Evolutionary conservation across 2,797 vertebrate genomes (phyloP).

Genomic region (Sebastes steindachneri): DNA sequence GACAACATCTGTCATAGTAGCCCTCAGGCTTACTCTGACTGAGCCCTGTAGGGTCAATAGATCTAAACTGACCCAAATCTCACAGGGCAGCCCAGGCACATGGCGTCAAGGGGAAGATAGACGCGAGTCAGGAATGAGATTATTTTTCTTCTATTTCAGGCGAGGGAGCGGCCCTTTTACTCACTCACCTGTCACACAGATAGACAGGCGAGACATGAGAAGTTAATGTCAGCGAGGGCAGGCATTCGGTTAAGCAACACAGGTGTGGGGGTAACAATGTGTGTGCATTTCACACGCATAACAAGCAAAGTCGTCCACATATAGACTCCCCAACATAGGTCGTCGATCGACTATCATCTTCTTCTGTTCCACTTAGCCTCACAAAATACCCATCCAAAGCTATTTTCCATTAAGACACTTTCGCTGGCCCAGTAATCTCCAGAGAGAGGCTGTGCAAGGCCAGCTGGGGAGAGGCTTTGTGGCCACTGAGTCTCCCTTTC

Average conservation of each 20-base stretch:
- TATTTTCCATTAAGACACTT: slow-evolving; percentile 56
- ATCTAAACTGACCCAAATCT: slow-evolving; percentile 77
- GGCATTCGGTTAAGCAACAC: not conserved
- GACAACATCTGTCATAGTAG: slow-evolving; percentile 70
- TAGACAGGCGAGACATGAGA: slow-evolving; percentile 38
- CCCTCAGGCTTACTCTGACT: slow-evolving; percentile 57
- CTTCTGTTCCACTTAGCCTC: slow-evolving; percentile 21
- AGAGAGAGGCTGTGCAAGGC: slow-evolving; percentile 35
- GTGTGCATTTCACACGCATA: not conserved
- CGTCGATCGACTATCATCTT: not conserved
- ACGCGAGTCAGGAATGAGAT: slow-evolving; percentile 46
- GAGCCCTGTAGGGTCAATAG: slow-evolving; percentile 64
- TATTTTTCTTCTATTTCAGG: slow-evolving; percentile 50
- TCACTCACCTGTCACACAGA: slow-evolving; percentile 41
- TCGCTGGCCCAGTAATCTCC: slow-evolving; percentile 56
- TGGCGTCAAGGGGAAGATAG: slow-evolving; percentile 38
- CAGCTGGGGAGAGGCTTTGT: slow-evolving; percentile 40
- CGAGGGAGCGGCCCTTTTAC: slow-evolving; percentile 11
- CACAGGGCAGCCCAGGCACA: slow-evolving; percentile 37
- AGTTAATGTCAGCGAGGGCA: slow-evolving; percentile 18
- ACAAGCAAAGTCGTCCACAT: not conserved
- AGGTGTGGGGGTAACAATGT: not conserved
- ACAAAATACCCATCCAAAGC: slow-evolving; percentile 27
- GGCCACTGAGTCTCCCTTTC: slow-evolving; percentile 58
- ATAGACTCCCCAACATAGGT: not conserved